Conservation (phyloP, 2,888 invertebrate genomes). For the Hydraecia micacea region DNA sequence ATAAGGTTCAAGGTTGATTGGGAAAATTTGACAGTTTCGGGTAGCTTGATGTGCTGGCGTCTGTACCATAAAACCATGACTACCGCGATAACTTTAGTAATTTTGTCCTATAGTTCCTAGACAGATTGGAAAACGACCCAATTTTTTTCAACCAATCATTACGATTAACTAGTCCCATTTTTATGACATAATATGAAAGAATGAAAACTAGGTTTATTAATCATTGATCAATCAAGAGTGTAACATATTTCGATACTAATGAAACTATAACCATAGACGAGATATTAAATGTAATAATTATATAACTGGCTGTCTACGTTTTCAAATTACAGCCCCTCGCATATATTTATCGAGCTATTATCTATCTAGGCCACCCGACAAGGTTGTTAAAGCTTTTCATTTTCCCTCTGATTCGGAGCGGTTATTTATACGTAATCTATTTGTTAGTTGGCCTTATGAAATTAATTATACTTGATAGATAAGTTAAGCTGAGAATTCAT, state of each 20-base stretch:
- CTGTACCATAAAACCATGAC: not conserved
- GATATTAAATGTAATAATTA: not conserved
- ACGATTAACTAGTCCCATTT: not conserved
- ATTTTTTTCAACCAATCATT: not conserved
- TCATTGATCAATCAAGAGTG: too few relatives aligned
- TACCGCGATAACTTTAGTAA: not conserved
- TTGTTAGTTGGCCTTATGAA: not conserved
- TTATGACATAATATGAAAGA: not conserved
- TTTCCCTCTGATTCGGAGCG: too few relatives aligned
- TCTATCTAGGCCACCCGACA: not conserved
- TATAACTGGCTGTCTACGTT: conserved; percentile 13
- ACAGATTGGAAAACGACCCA: not conserved
- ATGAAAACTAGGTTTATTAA: too few relatives aligned
- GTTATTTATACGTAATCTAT: conserved; percentile 4
- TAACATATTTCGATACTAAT: not conserved
- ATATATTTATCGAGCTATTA: conserved; percentile 20
- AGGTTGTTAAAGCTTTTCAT: conserved; percentile 17
- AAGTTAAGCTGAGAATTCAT: not conserved
- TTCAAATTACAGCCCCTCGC: not conserved
- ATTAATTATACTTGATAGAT: conserved; percentile 12
- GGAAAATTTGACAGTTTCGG: too few relatives aligned
- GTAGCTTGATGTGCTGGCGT: too few relatives aligned
- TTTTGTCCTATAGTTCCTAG: not conserved
- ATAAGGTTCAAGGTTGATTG: too few relatives aligned
- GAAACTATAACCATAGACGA: not conserved